Evolutionary conservation across 2,888 invertebrate species (phyloP).

Genomic region (Dascillus cervinus): DNA sequence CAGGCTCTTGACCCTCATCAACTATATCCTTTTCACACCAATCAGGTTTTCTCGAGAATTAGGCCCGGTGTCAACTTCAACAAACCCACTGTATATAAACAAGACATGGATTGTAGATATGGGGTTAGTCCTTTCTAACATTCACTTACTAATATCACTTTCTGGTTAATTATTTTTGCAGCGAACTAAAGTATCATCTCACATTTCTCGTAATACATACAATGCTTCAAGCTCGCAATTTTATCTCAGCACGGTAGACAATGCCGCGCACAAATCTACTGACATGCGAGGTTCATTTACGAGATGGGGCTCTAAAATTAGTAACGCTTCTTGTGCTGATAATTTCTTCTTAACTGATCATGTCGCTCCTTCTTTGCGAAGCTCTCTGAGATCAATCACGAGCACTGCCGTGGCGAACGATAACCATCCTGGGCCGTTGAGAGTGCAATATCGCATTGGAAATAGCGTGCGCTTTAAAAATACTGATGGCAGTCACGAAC

Average conservation of each 20-base stretch:
- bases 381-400: constrained; percentile 23
- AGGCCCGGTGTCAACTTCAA: constrained; percentile 20
- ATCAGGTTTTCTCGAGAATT: constrained; percentile 19
- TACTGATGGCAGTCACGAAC: constrained; percentile 22
- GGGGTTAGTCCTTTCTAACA: constrained; percentile 25
- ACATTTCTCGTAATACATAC: constrained; percentile 23
- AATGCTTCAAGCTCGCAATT: constrained; percentile 18
- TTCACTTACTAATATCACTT: too few relatives aligned
- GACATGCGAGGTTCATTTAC: constrained; percentile 19
- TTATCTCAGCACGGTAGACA: constrained; percentile 13
- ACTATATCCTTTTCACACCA: constrained; percentile 24
- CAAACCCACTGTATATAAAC: constrained; percentile 27
- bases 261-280: constrained; percentile 13
- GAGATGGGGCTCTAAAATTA: constrained; percentile 24
- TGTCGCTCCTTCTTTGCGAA: constrained; percentile 24
- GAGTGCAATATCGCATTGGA: constrained; percentile 30
- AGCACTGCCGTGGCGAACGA: constrained; percentile 25
- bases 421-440: constrained; percentile 25
- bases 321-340: constrained; percentile 25
- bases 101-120: constrained; percentile 25
- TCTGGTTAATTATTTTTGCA: constrained; percentile 19
- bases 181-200: constrained; percentile 23
- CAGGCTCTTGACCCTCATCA: constrained; percentile 25
- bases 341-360: constrained; percentile 27
- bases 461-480: constrained; percentile 31